Conservation (phyloP, 2,797 vertebrate genomes). For the Gallinago stenura region DNA sequence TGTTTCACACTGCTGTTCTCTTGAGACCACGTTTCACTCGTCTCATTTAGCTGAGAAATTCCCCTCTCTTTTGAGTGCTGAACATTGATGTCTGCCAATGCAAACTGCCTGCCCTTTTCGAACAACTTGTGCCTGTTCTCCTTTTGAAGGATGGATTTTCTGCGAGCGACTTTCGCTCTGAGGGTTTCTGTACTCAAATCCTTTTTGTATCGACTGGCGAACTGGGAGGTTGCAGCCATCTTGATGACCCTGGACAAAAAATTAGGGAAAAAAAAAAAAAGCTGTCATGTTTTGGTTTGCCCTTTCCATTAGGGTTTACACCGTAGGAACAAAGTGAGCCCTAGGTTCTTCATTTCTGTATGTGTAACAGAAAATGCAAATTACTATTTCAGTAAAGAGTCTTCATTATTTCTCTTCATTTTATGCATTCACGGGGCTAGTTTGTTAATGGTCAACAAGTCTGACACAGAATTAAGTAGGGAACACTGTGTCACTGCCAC, state of each 20-base stretch:
- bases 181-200: constrained; percentile 87
- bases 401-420: not conserved
- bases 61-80: constrained; percentile 54
- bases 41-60: constrained; percentile 77
- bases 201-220: constrained; percentile 84
- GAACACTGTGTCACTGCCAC: not conserved
- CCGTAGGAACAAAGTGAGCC: rapidly evolving
- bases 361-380: not conserved
- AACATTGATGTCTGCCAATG: constrained; percentile 76
- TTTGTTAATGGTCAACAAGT: not conserved
- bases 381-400: not conserved
- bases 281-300: not conserved
- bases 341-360: not conserved
- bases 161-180: constrained; percentile 86
- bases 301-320: not conserved
- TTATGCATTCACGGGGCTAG: not conserved
- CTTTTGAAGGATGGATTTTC: constrained; percentile 88
- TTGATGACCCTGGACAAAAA: not conserved
- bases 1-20: constrained; percentile 66
- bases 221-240: constrained; percentile 77
- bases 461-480: not conserved
- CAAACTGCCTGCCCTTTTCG: constrained; percentile 84
- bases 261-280: not conserved
- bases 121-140: constrained; percentile 87
- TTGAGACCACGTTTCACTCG: constrained; percentile 53